Evolutionary conservation across 1,140 invertebrate species (phyloP), one percentile per base, ranked within the genome.

Genomic region (Heliconius eleuchia): DNA sequence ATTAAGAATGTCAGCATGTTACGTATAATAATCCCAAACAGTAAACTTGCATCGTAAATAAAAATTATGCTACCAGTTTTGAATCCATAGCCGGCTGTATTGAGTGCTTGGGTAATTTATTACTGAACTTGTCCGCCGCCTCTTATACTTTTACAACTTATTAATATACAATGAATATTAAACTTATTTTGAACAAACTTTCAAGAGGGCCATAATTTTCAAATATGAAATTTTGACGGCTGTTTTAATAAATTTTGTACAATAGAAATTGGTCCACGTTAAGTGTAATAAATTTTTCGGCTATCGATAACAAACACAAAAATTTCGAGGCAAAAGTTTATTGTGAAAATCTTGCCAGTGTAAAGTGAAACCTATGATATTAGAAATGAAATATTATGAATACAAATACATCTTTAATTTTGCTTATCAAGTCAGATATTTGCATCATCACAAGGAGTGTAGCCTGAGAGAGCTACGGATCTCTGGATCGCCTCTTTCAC

Each of bases 41-140:
- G 23, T 52, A 37, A 76, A 76, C 60, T 71, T 72, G 18, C 34
- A 39, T 72, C 30, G 46, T 73, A 46, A 73, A 80, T 80, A 80
- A 76, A n/a, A 42, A 80, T 76, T 73, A 73, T 73, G 57, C 23
- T 30, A 78, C 66, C 72, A 71, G 57, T 73, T 78, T 66, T 55
- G 71, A 70, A 57, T 60, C 46, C 23, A 55, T 50, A 72, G 72
- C 55, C 23, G 34, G 11, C 30, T 66, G n/a, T 74, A 78, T 78
- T 39, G 72, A 78, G 23, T 78, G 37, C n/a, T 42, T 27, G 42
- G 23, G n/a, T 78, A 70, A 78, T 78, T 78, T 76, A 76, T 80
- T 77, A 73, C 71, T 55, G 39, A 77, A 73, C 74, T 78, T 78
- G 52, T 78, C 34, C 7, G 23, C 60, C 52, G 27, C 74, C 73